Evolutionary conservation across 2,113 vertebrate genomes (phyloP).

Genomic region (Macquaria australasica): DNA sequence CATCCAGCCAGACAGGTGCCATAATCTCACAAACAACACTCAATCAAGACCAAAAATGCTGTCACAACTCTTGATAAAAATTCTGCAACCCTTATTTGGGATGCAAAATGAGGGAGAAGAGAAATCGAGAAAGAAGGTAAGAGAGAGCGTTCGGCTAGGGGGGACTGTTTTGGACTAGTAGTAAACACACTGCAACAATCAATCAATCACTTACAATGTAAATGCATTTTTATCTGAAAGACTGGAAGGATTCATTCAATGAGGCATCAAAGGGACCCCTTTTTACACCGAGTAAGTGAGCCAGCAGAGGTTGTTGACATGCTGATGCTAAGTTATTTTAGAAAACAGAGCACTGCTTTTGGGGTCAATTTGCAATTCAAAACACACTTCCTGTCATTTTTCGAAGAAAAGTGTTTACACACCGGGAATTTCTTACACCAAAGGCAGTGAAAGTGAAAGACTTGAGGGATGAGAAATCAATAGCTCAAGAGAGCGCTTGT

Average conservation of each 20-base stretch:
- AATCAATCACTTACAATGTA: not conserved
- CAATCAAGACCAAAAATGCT: slow-evolving; percentile 23
- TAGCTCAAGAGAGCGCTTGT: not conserved
- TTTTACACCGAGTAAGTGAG: not conserved
- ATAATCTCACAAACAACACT: slow-evolving; percentile 43
- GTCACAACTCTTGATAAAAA: slow-evolving; percentile 12
- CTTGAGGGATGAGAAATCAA: slow-evolving; percentile 20
- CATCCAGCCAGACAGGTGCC: slow-evolving; percentile 42
- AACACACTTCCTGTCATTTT: not conserved
- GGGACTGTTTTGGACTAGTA: not conserved
- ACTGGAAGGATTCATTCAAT: not conserved
- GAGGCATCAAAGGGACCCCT: not conserved
- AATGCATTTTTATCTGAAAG: not conserved
- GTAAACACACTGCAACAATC: not conserved
- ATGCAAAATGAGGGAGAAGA: not conserved
- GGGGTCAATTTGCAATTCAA: not conserved
- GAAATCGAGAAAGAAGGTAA: not conserved
- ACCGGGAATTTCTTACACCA: not conserved
- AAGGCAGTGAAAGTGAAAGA: not conserved
- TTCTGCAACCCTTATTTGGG: not conserved
- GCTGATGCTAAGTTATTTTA: not conserved
- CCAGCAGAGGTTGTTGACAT: not conserved
- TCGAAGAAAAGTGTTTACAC: not conserved
- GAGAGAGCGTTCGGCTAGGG: not conserved
- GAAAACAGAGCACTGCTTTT: not conserved